Evolutionary conservation across 2,113 vertebrate species (phyloP).

Genomic region (Cyphomyrus plagiostoma): DNA sequence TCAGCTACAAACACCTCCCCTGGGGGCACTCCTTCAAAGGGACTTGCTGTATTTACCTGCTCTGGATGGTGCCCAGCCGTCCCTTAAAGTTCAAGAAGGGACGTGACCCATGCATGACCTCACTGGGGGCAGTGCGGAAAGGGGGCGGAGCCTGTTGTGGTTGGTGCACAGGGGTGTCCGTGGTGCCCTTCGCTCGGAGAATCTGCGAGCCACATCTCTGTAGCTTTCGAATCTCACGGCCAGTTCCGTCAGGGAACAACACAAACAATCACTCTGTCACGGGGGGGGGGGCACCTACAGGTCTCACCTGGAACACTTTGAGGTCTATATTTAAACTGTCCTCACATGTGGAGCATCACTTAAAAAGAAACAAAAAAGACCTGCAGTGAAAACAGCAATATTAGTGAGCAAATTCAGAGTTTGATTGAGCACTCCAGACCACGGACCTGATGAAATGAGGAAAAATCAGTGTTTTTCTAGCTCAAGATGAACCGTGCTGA

Average conservation of each 20-base stretch:
- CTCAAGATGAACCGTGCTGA: neutral
- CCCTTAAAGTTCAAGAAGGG: neutral
- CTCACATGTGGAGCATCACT: neutral
- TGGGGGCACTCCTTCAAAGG: neutral
- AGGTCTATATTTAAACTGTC: neutral
- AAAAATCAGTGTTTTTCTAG: neutral
- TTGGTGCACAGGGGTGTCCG: neutral
- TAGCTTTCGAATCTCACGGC: neutral
- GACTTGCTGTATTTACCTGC: neutral
- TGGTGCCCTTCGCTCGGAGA: neutral
- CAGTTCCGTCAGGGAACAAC: neutral
- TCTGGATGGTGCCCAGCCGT: neutral
- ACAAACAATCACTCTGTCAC: neutral
- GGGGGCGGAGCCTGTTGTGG: neutral
- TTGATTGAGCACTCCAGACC: neutral
- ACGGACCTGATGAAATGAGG: neutral
- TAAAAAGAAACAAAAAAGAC: neutral
- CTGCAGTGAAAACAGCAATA: neutral
- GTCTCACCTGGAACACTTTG: neutral
- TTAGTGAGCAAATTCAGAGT: neutral
- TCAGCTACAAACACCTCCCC: neutral
- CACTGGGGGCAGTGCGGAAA: neutral
- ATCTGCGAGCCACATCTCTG: neutral
- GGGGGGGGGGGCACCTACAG: neutral
- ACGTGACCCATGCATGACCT: neutral